Evolutionary conservation across 2,888 invertebrate genomes (phyloP).

Genomic region (Himalopsyche anomala): DNA sequence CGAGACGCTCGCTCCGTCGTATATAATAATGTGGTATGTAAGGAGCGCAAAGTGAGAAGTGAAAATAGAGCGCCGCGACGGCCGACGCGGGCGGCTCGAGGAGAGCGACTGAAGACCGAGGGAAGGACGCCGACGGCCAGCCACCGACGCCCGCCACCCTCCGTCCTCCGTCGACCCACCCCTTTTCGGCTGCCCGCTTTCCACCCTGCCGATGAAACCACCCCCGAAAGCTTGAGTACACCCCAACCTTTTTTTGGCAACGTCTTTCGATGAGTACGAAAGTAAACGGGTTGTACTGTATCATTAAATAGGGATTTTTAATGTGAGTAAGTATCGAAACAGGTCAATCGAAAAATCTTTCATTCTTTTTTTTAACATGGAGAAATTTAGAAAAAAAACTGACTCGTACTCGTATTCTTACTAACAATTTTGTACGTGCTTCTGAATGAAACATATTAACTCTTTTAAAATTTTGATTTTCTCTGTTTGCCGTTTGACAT

Average conservation of each 20-base stretch:
- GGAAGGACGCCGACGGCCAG: slow-evolving; percentile 54
- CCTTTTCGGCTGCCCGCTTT: slow-evolving; percentile 52
- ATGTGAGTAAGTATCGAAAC: background rate
- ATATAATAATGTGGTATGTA: slow-evolving; percentile 54
- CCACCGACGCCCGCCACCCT: slow-evolving; percentile 49
- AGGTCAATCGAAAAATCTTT: background rate
- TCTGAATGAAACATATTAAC: no score
- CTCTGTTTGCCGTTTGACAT: no score
- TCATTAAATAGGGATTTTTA: background rate
- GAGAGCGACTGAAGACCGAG: slow-evolving; percentile 63
- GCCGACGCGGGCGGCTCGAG: slow-evolving; percentile 62
- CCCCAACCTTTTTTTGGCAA: slow-evolving; percentile 50
- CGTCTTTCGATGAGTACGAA: background rate
- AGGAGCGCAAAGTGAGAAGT: slow-evolving; percentile 52
- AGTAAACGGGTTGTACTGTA: background rate
- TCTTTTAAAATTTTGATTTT: no score
- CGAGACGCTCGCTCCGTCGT: slow-evolving; percentile 56
- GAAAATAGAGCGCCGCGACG: slow-evolving; percentile 55
- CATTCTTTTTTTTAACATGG: no score
- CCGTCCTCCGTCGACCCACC: slow-evolving; percentile 46
- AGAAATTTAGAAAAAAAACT: no score
- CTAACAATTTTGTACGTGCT: no score
- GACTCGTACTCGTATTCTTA: no score
- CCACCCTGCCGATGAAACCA: slow-evolving; percentile 45
- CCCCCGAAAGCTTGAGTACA: slow-evolving; percentile 41